Evolutionary conservation across 2,113 vertebrate genomes (phyloP).

Genomic region (Stigmatopora argus): DNA sequence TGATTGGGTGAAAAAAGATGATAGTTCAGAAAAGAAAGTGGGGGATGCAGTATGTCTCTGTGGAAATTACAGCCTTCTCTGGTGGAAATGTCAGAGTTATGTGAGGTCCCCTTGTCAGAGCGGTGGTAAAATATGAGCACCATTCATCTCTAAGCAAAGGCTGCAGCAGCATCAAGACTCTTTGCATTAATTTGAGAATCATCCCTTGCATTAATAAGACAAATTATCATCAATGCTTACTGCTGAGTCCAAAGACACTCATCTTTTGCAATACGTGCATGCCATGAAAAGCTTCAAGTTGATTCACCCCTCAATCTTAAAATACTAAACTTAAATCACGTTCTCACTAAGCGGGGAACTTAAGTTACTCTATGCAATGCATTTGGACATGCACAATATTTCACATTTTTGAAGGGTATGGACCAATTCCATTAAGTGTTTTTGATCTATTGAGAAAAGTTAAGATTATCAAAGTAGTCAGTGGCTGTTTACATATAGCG

Average conservation of each 20-base stretch:
- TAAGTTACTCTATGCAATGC: neutral
- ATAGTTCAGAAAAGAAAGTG: constrained; percentile 30
- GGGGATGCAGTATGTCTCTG: constrained; percentile 30
- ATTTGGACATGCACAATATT: too few species aligned
- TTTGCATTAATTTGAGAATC: constrained; percentile 41
- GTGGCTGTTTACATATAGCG: too few species aligned
- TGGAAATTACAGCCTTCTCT: constrained; percentile 51
- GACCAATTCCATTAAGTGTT: too few species aligned
- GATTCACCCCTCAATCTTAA: constrained; percentile 5
- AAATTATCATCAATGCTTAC: constrained; percentile 31
- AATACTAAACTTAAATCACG: neutral
- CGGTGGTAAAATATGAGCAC: constrained; percentile 47
- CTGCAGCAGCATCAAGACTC: constrained; percentile 49
- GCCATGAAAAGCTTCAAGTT: constrained; percentile 16
- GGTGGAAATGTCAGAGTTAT: constrained; percentile 63
- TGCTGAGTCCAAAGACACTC: constrained; percentile 38
- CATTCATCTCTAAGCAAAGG: constrained; percentile 55
- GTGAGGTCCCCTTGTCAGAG: constrained; percentile 34
- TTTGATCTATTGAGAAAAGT: too few species aligned
- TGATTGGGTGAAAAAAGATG: constrained; percentile 15
- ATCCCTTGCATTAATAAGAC: constrained; percentile 52
- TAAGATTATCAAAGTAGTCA: too few species aligned
- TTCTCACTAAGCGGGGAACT: neutral
- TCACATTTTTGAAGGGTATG: too few species aligned
- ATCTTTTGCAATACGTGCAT: constrained; percentile 11